Evolutionary conservation across 2,888 invertebrate genomes (phyloP), one percentile per base, ranked within the genome.

Genomic region (Philaethria dido): DNA sequence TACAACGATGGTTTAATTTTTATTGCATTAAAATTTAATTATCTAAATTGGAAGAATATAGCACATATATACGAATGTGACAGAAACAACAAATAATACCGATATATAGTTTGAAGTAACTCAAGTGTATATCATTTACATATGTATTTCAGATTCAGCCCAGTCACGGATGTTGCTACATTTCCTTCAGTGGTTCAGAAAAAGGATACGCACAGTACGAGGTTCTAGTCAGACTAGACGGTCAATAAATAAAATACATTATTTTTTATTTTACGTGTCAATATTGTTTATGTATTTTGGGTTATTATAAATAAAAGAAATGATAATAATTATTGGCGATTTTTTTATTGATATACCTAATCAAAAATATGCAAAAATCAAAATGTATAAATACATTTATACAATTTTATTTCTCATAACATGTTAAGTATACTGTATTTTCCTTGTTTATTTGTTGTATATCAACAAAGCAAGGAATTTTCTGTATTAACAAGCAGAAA

Each of bases 101-200:
- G 11, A 50, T 48, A 18, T 8, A n/a, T 29, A 54, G 4, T 54
- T 16, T n/a, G n/a, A n/a, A n/a, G n/a, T n/a, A 33, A 3, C 4
- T 39, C 16, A 57, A 20, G 20, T 36, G 8, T 8, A 36, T 14
- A 52, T 50, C 42, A 22, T 36, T 59, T 78, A n/a, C n/a, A n/a
- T n/a, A n/a, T n/a, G n/a, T n/a, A n/a, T n/a, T 77, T 16, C 78
- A 92, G 92, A 81, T 92, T 14, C 91, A 92, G 65, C 86, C 89
- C 3, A 89, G 87, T 55, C 89, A 91, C 73, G 83, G 85, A 42
- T 87, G 89, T 68, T 81, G 83, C 66, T 92, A 91, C 75, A 89
- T 92, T 69, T 86, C 86, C 1, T 91, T 84, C 59, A 80, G 84
- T n/a, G 90, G 92, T 14, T 69, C 75, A 33, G 92, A 92, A 77